phyloP scores from a whole-genome alignment of 37 sponge, comb jelly and placozoan genomes.

The Diacarnus erythraeanus region DNA sequence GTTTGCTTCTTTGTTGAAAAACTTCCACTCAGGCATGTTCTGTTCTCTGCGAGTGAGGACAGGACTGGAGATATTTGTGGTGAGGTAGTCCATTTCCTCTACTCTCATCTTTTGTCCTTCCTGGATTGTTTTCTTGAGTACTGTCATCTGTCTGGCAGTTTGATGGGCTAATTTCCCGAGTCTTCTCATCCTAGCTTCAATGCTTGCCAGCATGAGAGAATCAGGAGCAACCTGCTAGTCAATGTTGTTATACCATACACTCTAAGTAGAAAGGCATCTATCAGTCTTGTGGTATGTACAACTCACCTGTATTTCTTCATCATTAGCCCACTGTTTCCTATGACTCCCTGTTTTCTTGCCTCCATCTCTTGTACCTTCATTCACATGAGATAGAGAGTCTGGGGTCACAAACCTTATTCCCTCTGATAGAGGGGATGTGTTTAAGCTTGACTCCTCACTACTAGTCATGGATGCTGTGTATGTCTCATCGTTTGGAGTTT shows the following conservation, averaged over 20 bases:
- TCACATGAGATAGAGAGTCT: not conserved
- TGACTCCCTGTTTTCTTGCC: not conserved
- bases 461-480: not conserved
- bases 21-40: constrained; percentile 43
- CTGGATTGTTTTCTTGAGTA: not conserved
- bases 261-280: not conserved
- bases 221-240: constrained; percentile 18
- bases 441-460: not conserved
- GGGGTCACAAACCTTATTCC: not conserved
- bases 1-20: constrained; percentile 41
- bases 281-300: not conserved
- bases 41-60: constrained; percentile 3
- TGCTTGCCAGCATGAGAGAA: constrained; percentile 47
- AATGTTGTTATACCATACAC: not conserved
- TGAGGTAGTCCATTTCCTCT: not conserved
- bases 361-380: not conserved
- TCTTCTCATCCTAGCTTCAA: constrained; percentile 39
- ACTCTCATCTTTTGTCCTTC: not conserved
- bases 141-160: not conserved
- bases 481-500: not conserved
- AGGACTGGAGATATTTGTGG: constrained; percentile 1
- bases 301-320: constrained; percentile 10
- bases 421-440: not conserved
- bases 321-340: constrained; percentile 35
- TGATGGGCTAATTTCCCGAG: constrained; percentile 24